Conservation (phyloP, 2,888 invertebrate genomes). For the Vanessa cardui region DNA sequence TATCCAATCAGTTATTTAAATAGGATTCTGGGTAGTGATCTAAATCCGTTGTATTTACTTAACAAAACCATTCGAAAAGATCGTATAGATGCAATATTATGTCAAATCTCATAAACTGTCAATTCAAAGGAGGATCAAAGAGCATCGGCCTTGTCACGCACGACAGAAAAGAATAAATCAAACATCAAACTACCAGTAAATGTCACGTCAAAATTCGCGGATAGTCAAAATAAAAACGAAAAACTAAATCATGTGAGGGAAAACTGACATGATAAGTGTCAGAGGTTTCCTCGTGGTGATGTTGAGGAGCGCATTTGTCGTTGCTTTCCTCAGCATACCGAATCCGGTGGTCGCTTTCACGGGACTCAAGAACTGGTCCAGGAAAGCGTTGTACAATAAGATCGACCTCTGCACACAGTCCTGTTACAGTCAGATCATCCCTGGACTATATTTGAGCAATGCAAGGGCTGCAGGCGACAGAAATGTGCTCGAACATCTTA, state of each 20-base stretch:
- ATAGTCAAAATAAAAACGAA: conserved; percentile 19
- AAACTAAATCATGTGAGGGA: conserved; percentile 41
- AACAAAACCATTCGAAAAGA: conserved; percentile 11
- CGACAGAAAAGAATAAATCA: conserved; percentile 48
- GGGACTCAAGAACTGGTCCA: conserved; percentile 67
- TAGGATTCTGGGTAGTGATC: background rate
- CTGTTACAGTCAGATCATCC: conserved; percentile 68
- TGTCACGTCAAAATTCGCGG: conserved; percentile 47
- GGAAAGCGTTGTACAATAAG: conserved; percentile 63
- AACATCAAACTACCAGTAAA: conserved; percentile 44
- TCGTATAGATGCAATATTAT: conserved; percentile 9
- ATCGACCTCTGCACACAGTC: conserved; percentile 73
- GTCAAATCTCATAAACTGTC: conserved; percentile 14
- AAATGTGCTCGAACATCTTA: conserved; percentile 63
- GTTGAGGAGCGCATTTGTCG: conserved; percentile 66
- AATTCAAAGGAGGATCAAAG: conserved; percentile 36
- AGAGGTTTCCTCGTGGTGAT: conserved; percentile 60
- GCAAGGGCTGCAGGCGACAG: conserved; percentile 68
- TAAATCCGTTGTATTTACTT: conserved; percentile 12
- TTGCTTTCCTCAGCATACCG: conserved; percentile 67
- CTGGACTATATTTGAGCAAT: conserved; percentile 74
- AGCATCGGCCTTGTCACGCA: conserved; percentile 23
- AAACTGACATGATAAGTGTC: conserved; percentile 55
- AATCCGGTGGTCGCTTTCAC: conserved; percentile 64
- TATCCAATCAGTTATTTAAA: background rate